Evolutionary conservation across 2,113 vertebrate species (phyloP).

Genomic region (Hemichromis elongatus): DNA sequence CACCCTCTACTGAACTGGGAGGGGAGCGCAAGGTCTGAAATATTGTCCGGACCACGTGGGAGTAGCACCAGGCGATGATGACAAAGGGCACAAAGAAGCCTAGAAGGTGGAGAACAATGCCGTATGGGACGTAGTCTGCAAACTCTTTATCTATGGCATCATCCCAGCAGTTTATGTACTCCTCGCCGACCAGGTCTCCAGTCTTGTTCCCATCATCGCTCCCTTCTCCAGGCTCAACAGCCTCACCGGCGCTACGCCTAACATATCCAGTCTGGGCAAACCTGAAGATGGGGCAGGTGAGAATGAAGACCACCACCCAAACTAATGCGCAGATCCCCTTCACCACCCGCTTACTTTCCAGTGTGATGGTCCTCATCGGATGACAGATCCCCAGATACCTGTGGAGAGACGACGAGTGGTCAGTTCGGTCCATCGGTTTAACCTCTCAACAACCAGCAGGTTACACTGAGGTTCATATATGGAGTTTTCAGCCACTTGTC

Average conservation of each 20-base stretch:
- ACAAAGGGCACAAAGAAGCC: slow-evolving; percentile 79
- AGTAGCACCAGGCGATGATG: slow-evolving; percentile 81
- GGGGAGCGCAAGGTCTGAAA: slow-evolving; percentile 71
- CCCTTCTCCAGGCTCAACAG: neutral
- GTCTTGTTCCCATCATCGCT: slow-evolving; percentile 1
- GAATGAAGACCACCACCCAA: slow-evolving; percentile 76
- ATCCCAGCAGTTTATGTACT: slow-evolving; percentile 77
- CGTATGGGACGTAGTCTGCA: slow-evolving; percentile 77
- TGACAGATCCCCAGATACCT: slow-evolving; percentile 80
- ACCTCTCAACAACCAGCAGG: neutral
- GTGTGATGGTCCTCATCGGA: slow-evolving; percentile 76
- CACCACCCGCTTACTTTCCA: slow-evolving; percentile 75
- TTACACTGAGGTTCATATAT: neutral
- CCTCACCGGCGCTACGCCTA: neutral
- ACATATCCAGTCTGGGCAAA: slow-evolving; percentile 74
- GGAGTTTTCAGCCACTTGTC: rapidly evolving
- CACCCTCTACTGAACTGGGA: slow-evolving; percentile 39
- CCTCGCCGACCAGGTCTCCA: neutral
- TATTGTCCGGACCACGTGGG: slow-evolving; percentile 75
- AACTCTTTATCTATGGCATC: slow-evolving; percentile 78
- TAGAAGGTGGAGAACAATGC: slow-evolving; percentile 74
- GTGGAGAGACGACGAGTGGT: slow-evolving; percentile 31
- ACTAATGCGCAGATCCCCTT: slow-evolving; percentile 74
- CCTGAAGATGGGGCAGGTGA: slow-evolving; percentile 79
- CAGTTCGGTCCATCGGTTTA: neutral